Base-by-base conservation (phyloP, 2,113 vertebrate species). In the Mobula hypostoma region DNA sequence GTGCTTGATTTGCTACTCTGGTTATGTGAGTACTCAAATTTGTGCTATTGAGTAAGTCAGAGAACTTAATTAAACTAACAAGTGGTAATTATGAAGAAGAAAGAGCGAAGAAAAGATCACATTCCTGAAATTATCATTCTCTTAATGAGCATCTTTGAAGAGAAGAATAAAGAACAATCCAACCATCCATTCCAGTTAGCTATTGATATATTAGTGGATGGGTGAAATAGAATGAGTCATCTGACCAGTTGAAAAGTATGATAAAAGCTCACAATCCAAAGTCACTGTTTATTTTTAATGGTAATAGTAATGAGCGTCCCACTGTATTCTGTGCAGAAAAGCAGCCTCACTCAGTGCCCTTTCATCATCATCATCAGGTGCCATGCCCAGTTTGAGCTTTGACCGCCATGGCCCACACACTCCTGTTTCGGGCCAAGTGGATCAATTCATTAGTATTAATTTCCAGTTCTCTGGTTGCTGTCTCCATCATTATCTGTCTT, bases 71-170 rank as follows among this genome's bases (percentile, higher is more conserved):
- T 85, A 27, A 58, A 85, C 48, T 85, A 85, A 61, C 58, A 61
- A 61, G 7, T 58, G 56, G 7, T 87, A 61, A 58, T 61, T 61
- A 9, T 87, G 56, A 87, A 87, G 48, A 87, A 61, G 40, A 19
- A 11, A 87, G 78, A 80, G 56, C 24, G 56, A 87, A 58, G 21
- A 83, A 74, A 87, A 27, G 19, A 58, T 29, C 83, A 24, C 83
- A 87, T 87, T 87, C 83, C 83, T 87, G 48, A 87, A 87, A 87
- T 56, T 5, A 61, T 87, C 48, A 61, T 58, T 87, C 83, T 87
- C 83, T 56, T 58, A 87, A 87, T 87, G 83, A 87, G 27, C 56
- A 61, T 87, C 2, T 24, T 61, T 87, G 83, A 29, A 74, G 72
- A 87, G 56, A 58, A 2, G 6, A 87, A 48, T 2, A 87, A 11